A percentile compares a stretch with the other conserved stretches of the same genome.
phyloP scores from a whole-genome alignment of 2,888 invertebrate species.

The Campoplex nolae region DNA sequence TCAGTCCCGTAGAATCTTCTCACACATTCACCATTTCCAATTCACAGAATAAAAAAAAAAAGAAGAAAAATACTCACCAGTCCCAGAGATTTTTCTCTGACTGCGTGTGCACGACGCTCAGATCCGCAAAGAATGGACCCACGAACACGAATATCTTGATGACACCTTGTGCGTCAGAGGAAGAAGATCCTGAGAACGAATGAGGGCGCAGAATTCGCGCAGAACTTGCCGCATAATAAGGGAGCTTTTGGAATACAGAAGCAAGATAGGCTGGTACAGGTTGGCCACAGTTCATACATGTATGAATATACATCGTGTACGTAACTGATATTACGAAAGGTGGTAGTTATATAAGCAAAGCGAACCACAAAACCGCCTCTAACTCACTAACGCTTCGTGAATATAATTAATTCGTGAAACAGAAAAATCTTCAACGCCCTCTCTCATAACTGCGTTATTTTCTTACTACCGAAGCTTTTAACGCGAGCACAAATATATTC shows the following conservation, averaged over 20 bases:
- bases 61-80: too few species aligned
- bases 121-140: slow-evolving; percentile 34
- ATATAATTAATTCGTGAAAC: slow-evolving; percentile 59
- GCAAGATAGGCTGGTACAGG: background rate
- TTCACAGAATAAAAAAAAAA: background rate
- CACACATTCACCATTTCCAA: slow-evolving; percentile 42
- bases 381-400: slow-evolving; percentile 48
- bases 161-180: slow-evolving; percentile 13
- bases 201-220: slow-evolving; percentile 28
- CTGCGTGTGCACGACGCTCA: background rate
- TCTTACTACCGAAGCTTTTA: background rate
- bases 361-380: slow-evolving; percentile 27
- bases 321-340: background rate
- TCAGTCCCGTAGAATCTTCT: slow-evolving; percentile 29
- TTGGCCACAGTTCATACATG: background rate
- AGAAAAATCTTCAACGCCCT: slow-evolving; percentile 31
- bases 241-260: slow-evolving; percentile 40
- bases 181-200: background rate
- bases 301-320: slow-evolving; percentile 17
- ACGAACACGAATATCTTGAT: slow-evolving; percentile 44
- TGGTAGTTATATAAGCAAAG: slow-evolving; percentile 14
- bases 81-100: background rate
- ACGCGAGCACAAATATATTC: background rate
- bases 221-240: slow-evolving; percentile 55
- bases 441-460: slow-evolving; percentile 27